Evolutionary conservation across 2,113 vertebrate species (phyloP).

Genomic region (Progne subis): DNA sequence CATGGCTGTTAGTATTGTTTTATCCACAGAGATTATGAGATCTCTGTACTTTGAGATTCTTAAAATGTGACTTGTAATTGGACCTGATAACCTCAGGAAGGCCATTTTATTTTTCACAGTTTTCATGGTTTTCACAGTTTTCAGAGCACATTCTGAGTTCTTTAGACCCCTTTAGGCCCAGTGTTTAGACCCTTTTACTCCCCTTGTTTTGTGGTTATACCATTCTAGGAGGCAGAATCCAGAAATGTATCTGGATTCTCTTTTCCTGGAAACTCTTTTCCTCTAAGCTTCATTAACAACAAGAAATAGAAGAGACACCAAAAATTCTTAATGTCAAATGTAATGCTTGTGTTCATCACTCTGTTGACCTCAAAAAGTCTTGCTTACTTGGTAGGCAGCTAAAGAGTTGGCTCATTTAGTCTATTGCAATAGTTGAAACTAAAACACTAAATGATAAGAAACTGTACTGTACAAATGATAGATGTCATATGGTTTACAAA

Average conservation of each 20-base stretch:
- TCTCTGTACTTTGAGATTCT: neutral
- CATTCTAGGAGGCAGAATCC: neutral
- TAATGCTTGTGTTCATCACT: neutral
- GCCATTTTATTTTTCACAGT: neutral
- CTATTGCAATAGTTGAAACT: neutral
- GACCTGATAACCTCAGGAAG: neutral
- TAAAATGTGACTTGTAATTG: neutral
- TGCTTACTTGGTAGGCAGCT: neutral
- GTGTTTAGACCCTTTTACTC: neutral
- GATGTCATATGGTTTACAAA: neutral
- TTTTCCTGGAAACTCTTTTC: neutral
- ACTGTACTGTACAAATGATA: neutral
- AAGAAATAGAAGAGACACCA: neutral
- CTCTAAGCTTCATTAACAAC: neutral
- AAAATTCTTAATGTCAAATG: neutral
- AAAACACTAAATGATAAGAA: neutral
- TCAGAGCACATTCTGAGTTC: neutral
- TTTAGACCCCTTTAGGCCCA: neutral
- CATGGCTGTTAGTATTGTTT: neutral
- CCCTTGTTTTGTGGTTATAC: neutral
- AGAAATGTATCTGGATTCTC: neutral
- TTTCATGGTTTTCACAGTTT: neutral
- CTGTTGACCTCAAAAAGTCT: neutral
- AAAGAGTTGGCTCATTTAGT: neutral
- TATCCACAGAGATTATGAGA: neutral